Percentiles rank a stretch among this genome's conserved stretches.
Conservation (phyloP, 35 echinoderm and acorn worm genomes). For the Acanthaster planci region DNA sequence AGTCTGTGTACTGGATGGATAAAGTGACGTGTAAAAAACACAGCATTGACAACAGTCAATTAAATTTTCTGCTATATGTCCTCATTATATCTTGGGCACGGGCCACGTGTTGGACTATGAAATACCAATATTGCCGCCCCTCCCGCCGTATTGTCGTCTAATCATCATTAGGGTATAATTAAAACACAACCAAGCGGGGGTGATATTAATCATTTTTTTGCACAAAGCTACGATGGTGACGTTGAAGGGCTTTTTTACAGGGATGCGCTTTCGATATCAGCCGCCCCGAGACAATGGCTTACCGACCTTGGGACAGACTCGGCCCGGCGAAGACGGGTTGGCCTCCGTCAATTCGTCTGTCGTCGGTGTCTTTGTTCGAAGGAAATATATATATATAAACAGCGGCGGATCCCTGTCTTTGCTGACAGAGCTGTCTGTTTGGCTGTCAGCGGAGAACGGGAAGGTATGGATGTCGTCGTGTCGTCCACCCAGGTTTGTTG, state of each 20-base stretch:
- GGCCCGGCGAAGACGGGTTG: not conserved
- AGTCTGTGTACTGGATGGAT: too few species aligned
- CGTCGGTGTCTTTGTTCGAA: not conserved
- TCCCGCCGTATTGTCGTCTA: too few species aligned
- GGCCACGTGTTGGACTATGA: too few species aligned
- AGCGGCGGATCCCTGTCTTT: not conserved
- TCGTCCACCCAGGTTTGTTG: too few species aligned
- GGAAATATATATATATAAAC: slow-evolving; percentile 5
- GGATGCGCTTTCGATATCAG: not conserved
- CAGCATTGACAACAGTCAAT: too few species aligned
- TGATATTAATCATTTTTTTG: not conserved
- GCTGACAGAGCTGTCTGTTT: too few species aligned
- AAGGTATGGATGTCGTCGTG: too few species aligned
- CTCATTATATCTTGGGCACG: too few species aligned
- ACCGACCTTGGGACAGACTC: not conserved
- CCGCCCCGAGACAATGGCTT: not conserved
- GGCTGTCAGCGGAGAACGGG: too few species aligned
- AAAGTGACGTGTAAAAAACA: too few species aligned
- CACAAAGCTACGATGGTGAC: not conserved
- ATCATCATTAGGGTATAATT: slow-evolving; percentile 9
- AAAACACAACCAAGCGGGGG: slow-evolving; percentile 17
- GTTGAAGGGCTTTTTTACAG: not conserved
- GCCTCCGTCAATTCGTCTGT: not conserved
- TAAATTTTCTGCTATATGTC: too few species aligned
- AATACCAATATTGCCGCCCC: too few species aligned